A percentile compares a stretch with the other conserved stretches of the same genome.
Conservation (phyloP, 1,140 invertebrate genomes). For the Drosophila pseudoobscura region DNA sequence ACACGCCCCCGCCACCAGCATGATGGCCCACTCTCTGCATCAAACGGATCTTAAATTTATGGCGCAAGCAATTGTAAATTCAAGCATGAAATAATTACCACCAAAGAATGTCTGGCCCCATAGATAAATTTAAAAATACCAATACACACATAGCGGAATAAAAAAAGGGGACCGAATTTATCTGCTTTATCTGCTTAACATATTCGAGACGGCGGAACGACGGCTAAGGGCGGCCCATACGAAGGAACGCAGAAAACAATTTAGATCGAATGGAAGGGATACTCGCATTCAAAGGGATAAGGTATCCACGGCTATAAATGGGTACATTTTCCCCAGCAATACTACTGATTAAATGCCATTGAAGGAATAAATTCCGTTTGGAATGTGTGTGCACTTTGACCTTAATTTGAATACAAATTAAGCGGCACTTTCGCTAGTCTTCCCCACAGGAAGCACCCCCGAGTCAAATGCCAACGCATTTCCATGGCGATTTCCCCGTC, state of each 20-base stretch:
- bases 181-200: constrained; percentile 65
- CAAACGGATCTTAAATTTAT: constrained; percentile 40
- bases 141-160: constrained; percentile 13
- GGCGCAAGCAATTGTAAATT: constrained; percentile 57
- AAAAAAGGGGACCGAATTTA: constrained; percentile 44
- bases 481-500: constrained; percentile 22
- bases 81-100: constrained; percentile 44
- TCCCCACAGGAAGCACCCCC: constrained; percentile 43
- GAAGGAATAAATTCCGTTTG: constrained; percentile 61
- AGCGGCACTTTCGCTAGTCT: constrained; percentile 24
- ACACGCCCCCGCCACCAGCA: neutral
- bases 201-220: constrained; percentile 27
- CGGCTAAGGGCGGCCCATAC: constrained; percentile 6
- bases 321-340: constrained; percentile 50
- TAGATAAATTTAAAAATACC: constrained; percentile 63
- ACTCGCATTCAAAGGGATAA: constrained; percentile 33
- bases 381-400: constrained; percentile 55
- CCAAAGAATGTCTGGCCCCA: constrained; percentile 39
- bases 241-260: constrained; percentile 64
- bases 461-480: constrained; percentile 57
- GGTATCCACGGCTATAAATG: constrained; percentile 60
- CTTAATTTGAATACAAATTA: constrained; percentile 78
- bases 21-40: neutral
- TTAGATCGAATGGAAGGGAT: constrained; percentile 68
- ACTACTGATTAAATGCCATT: constrained; percentile 65